Conservation (phyloP, 2,113 vertebrate species). For the Leucosticte australis region DNA sequence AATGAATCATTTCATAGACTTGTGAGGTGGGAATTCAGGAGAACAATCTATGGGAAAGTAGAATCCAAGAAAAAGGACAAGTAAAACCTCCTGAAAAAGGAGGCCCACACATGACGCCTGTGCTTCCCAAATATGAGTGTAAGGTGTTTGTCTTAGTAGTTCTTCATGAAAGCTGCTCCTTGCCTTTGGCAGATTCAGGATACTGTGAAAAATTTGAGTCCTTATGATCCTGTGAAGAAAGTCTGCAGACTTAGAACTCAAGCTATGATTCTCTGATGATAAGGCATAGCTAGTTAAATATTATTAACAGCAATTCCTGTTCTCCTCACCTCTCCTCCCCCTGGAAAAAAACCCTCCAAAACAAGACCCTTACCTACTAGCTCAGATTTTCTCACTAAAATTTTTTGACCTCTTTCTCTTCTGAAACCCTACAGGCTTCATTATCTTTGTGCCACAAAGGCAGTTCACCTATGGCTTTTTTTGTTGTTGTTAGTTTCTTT, state of each 20-base stretch:
- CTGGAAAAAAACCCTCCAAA: background rate
- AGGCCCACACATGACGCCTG: background rate
- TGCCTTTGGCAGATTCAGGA: background rate
- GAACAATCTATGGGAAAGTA: background rate
- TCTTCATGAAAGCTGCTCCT: background rate
- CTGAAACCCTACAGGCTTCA: background rate
- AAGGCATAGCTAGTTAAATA: background rate
- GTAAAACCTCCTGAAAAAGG: background rate
- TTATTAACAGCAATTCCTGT: background rate
- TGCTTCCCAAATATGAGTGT: background rate
- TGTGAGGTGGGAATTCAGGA: background rate
- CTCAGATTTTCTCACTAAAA: background rate
- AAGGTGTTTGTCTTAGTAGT: background rate
- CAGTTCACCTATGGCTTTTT: background rate
- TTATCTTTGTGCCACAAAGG: background rate
- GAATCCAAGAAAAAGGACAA: background rate
- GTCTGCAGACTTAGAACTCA: background rate
- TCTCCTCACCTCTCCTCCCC: background rate
- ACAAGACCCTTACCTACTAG: background rate
- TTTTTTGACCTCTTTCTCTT: background rate
- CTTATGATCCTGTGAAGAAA: background rate
- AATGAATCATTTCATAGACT: background rate
- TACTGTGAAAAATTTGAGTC: background rate
- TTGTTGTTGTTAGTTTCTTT: background rate
- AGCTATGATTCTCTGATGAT: background rate